Evolutionary conservation across 2,888 invertebrate species (phyloP), one percentile per base, ranked within the genome.

Genomic region (Epicampocera succincta): DNA sequence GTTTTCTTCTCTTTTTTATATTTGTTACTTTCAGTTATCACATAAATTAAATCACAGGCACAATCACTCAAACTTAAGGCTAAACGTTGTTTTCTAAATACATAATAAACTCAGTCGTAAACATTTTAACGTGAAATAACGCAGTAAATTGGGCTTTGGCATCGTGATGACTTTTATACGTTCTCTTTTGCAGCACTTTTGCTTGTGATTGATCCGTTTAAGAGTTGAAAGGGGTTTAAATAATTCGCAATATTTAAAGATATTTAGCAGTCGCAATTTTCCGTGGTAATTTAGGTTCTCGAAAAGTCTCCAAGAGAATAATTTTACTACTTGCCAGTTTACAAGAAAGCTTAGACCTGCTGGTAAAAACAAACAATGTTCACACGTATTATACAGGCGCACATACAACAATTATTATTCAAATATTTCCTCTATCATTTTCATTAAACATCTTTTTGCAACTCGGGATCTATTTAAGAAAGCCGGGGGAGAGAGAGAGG

Each of bases 11-110:
- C 8, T 15, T 69, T 81, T 12, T 21, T 71, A 12, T 42, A 52
- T 8, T 82, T 25, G 25, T 33, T 44, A 33, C 44, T 29, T 25
- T 38, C 19, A 50, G 15, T 65, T 56, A 78, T 56, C 56, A 71
- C 66, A 71, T 38, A 46, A 65, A 54, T 72, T 78, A 60, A 61
- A 78, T 78, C 78, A 73, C 78, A 79, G 78, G 13, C 60, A 68
- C 78, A 73, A 66, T 79, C 46, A 72, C 72, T 58, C 46, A 46
- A 61, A 61, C 72, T 79, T 79, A 72, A 72, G n/a, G 15, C 60
- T 73, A 78, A 9, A 44, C 42, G 13, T 58, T 48, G 12, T 17
- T 38, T 33, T 33, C 33, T 65, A 44, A 44, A 52, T 44, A 72
- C 63, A 58, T 19, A 38, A 17, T 17, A 54, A 61, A 50, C 42